Evolutionary conservation across 2,113 vertebrate species (phyloP).

Genomic region (Microtus pennsylvanicus): DNA sequence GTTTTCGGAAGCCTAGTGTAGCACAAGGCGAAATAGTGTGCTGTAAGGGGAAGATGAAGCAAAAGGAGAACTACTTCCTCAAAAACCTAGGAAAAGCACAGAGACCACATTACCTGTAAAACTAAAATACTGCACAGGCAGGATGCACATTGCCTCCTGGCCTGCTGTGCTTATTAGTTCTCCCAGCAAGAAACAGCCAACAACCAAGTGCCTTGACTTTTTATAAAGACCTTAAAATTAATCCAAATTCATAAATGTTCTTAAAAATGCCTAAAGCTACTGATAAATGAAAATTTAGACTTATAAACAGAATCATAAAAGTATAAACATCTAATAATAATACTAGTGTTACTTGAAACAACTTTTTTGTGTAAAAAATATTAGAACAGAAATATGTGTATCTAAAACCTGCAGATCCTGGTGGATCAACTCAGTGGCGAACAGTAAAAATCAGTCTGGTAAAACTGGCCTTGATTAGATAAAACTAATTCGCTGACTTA

Average conservation of each 20-base stretch:
- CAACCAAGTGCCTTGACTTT: not conserved
- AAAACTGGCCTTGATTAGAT: not conserved
- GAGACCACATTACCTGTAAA: not conserved
- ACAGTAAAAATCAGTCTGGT: conserved; percentile 32
- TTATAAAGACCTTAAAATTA: conserved; percentile 14
- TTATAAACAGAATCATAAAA: not conserved
- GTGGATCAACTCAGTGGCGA: not conserved
- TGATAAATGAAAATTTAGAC: not conserved
- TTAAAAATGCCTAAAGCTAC: conserved; percentile 21
- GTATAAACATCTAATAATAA: not conserved
- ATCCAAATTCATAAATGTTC: not conserved
- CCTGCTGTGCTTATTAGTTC: not conserved
- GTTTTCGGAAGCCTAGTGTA: conserved; percentile 9
- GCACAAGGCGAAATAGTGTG: not conserved
- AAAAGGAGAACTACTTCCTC: conserved; percentile 29
- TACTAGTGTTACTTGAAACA: conserved; percentile 14
- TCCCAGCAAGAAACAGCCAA: not conserved
- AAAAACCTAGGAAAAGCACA: conserved; percentile 3
- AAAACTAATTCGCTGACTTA: conserved; percentile 38
- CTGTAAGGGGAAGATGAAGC: not conserved
- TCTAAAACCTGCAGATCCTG: not conserved
- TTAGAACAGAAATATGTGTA: not conserved
- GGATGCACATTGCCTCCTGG: not conserved
- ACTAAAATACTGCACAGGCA: not conserved
- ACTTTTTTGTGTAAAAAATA: not conserved